Conservation (phyloP, 2,888 invertebrate genomes). For the Pollenia griseotomentosa region DNA sequence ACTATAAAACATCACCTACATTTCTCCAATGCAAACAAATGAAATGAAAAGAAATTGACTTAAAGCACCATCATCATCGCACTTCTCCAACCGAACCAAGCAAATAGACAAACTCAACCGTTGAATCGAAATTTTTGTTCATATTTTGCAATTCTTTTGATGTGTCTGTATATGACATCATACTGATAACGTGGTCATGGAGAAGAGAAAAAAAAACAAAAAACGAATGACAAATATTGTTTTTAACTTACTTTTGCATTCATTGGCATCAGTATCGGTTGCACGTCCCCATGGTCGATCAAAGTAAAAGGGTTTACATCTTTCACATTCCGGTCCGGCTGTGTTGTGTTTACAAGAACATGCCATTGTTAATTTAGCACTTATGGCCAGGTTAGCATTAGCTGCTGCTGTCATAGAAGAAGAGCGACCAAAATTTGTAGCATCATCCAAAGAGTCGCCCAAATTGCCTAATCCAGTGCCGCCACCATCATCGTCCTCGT, state of each 20-base stretch:
- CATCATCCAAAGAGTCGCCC: conserved; percentile 85
- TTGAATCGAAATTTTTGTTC: background rate
- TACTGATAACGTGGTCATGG: background rate
- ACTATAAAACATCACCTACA: background rate
- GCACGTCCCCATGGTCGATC: conserved; percentile 99
- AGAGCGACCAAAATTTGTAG: conserved; percentile 74
- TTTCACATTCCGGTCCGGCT: conserved; percentile 98
- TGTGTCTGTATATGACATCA: conserved; percentile 27
- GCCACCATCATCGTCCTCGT: conserved; percentile 85
- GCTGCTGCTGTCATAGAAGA: conserved; percentile 39
- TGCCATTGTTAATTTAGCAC: conserved; percentile 86
- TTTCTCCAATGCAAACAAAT: background rate
- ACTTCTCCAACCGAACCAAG: background rate
- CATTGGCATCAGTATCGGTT: conserved; percentile 97
- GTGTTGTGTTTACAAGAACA: conserved; percentile 99
- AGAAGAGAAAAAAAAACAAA: background rate
- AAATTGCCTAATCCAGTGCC: conserved; percentile 86
- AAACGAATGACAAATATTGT: background rate
- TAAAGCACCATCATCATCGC: conserved; percentile 31
- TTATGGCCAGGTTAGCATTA: conserved; percentile 61
- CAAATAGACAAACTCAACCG: background rate
- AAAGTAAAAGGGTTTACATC: conserved; percentile 99
- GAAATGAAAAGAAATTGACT: conserved; percentile 34
- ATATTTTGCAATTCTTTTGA: conserved; percentile 26
- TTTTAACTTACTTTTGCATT: conserved; percentile 95